phyloP scores from a whole-genome alignment of 1,140 invertebrate genomes.

The Harlomillsia oculata region DNA sequence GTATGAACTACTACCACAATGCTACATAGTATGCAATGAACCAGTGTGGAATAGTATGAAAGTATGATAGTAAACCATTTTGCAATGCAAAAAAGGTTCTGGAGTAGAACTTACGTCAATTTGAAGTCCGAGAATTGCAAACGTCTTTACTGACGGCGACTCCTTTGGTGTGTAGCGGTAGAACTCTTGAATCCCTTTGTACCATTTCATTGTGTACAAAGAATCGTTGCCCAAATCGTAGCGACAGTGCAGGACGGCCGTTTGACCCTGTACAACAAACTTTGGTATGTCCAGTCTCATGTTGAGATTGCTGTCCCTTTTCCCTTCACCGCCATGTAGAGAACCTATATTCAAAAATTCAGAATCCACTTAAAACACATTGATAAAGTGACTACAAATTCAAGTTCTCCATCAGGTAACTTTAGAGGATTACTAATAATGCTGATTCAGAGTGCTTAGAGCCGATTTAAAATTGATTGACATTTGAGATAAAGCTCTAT shows the following conservation, averaged over 20 bases:
- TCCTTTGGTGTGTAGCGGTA: slow-evolving; percentile 51
- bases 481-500: background rate
- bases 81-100: too few species aligned
- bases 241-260: slow-evolving; percentile 60
- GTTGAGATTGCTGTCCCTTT: slow-evolving; percentile 11
- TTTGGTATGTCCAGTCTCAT: slow-evolving; percentile 45
- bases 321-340: slow-evolving; percentile 12
- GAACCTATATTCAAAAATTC: too few species aligned
- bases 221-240: slow-evolving; percentile 66
- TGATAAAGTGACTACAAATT: too few species aligned
- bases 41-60: too few species aligned
- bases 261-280: slow-evolving; percentile 57
- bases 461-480: too few species aligned
- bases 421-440: too few species aligned
- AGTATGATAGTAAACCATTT: too few species aligned
- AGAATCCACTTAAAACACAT: too few species aligned
- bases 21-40: too few species aligned
- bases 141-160: slow-evolving; percentile 47
- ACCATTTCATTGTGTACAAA: slow-evolving; percentile 78
- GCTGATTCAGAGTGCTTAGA: too few species aligned
- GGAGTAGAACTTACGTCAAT: slow-evolving; percentile 52
- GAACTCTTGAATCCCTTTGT: slow-evolving; percentile 59
- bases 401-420: too few species aligned
- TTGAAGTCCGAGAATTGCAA: slow-evolving; percentile 47
- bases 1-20: too few species aligned